Evolutionary conservation across 2,888 invertebrate genomes (phyloP).

Genomic region (Nomada lathburiana): DNA sequence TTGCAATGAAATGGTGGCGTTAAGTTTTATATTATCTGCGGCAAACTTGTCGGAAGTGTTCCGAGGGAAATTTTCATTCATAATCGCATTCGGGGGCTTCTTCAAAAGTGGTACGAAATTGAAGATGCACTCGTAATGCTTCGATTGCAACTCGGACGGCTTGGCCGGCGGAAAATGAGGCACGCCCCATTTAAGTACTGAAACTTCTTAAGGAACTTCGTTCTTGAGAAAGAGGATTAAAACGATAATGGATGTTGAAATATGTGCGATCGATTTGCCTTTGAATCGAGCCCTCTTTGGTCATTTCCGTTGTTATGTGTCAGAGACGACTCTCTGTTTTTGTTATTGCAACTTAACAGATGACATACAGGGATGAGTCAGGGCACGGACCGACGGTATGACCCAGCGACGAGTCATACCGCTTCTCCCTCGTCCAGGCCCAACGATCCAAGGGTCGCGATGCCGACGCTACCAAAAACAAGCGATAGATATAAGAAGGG

Average conservation of each 20-base stretch:
- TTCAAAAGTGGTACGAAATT: background rate
- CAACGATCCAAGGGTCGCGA: too few relatives aligned
- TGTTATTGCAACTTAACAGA: too few relatives aligned
- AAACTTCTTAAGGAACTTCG: background rate
- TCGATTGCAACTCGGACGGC: background rate
- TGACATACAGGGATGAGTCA: too few relatives aligned
- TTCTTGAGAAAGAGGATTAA: too few relatives aligned
- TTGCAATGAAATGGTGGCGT: background rate
- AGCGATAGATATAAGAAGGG: too few relatives aligned
- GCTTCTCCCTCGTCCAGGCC: too few relatives aligned
- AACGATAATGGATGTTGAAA: background rate
- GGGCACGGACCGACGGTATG: too few relatives aligned
- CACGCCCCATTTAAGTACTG: background rate
- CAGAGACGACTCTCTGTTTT: too few relatives aligned
- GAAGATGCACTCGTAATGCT: constrained; percentile 5
- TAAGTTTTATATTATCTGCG: background rate
- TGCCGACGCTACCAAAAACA: too few relatives aligned
- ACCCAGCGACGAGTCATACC: too few relatives aligned
- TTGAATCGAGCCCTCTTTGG: background rate
- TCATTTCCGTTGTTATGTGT: too few relatives aligned
- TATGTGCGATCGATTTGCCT: background rate
- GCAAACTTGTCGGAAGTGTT: background rate
- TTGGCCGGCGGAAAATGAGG: background rate
- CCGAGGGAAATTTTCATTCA: background rate
- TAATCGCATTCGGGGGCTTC: background rate